A percentile compares a stretch with the other conserved stretches of the same genome.
Conservation (phyloP, 2,113 vertebrate species). For the Osmerus mordax region DNA sequence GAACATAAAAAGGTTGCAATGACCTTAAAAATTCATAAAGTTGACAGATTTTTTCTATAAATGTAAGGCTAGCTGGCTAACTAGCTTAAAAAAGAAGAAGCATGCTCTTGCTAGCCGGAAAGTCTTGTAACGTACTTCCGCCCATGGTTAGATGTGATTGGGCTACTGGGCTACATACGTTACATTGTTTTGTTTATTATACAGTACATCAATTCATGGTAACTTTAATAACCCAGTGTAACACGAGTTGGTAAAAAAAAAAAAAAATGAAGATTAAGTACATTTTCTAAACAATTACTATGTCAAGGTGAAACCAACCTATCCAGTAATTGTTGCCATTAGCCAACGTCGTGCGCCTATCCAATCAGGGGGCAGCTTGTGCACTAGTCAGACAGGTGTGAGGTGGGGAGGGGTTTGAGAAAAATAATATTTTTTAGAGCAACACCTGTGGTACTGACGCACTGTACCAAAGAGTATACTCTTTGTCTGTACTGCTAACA, state of each 20-base stretch:
- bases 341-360: neutral
- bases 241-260: too few relatives aligned
- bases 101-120: slow-evolving; percentile 16
- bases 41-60: neutral
- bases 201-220: too few relatives aligned
- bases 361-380: slow-evolving; percentile 57
- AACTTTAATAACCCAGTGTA: too few relatives aligned
- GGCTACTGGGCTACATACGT: neutral
- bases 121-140: neutral
- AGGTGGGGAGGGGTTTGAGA: slow-evolving; percentile 27
- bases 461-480: neutral
- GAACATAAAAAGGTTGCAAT: too few relatives aligned
- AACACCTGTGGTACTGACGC: slow-evolving; percentile 3
- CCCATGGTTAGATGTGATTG: neutral
- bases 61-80: slow-evolving; percentile 19
- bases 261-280: too few relatives aligned
- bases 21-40: too few relatives aligned
- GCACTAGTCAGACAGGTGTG: slow-evolving; percentile 55
- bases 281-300: too few relatives aligned
- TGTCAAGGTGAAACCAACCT: too few relatives aligned
- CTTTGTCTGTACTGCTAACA: too few relatives aligned
- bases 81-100: slow-evolving; percentile 19
- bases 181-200: neutral
- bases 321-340: too few relatives aligned
- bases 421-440: slow-evolving; percentile 26